phyloP scores from a whole-genome alignment of 2,888 invertebrate species.

The Leptinotarsa haldemani region DNA sequence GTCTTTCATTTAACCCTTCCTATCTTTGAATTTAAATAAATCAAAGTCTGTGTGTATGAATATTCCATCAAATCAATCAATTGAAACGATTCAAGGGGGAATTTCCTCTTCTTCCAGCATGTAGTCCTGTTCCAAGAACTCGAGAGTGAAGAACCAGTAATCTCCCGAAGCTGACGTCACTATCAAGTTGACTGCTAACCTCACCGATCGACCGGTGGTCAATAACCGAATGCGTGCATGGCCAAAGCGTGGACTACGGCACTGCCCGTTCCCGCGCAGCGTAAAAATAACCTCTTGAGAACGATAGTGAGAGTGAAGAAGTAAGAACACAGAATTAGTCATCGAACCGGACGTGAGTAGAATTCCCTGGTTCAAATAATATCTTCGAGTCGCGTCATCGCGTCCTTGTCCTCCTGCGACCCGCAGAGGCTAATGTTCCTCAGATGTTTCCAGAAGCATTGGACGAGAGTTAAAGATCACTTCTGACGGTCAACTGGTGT shows the following conservation, averaged over 20 bases:
- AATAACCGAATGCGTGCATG: neutral
- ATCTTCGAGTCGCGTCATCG: conserved; percentile 14
- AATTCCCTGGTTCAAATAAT: conserved; percentile 44
- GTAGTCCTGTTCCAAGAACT: too few relatives aligned
- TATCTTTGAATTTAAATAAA: too few relatives aligned
- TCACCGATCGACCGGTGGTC: conserved; percentile 1
- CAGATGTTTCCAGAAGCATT: conserved; percentile 29
- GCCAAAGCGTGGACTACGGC: conserved; percentile 18
- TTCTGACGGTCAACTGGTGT: conserved; percentile 27
- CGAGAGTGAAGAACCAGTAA: too few relatives aligned
- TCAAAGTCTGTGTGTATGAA: too few relatives aligned
- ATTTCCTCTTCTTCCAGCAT: too few relatives aligned
- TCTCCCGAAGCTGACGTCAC: too few relatives aligned
- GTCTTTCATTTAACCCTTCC: too few relatives aligned
- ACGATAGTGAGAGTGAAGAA: conserved; percentile 40
- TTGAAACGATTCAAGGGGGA: too few relatives aligned
- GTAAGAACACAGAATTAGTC: conserved; percentile 45
- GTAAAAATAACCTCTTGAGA: conserved; percentile 35
- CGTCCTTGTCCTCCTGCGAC: conserved; percentile 34
- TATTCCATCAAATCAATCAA: too few relatives aligned
- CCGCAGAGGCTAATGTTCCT: conserved; percentile 25
- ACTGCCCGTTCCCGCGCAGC: conserved; percentile 19
- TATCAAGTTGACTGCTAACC: too few relatives aligned
- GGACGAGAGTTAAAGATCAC: conserved; percentile 25
- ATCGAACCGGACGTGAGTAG: conserved; percentile 50